Base-by-base conservation (phyloP, 2,797 vertebrate species). In the Oophaga sylvatica region DNA sequence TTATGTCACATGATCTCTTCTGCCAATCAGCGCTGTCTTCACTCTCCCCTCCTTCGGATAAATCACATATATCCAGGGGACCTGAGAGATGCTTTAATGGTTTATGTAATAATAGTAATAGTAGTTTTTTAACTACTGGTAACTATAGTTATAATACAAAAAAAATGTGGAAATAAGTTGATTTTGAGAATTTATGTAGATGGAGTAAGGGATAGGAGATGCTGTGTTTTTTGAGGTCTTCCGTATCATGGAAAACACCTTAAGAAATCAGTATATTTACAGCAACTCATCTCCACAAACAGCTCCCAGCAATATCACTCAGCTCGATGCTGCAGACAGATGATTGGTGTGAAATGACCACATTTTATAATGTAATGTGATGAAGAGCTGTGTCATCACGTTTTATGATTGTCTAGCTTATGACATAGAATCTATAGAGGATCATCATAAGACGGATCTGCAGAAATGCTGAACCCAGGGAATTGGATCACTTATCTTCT, bases 351-450 rank as follows among this genome's bases (percentile, higher is more conserved):
- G 60, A 62, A 62, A 45, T 81, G 35, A n/a, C 79, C 60, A 63
- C 45, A 62, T 41, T 41, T 65, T 45, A 65, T 62, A 41, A 20
- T 80, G 78, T 41, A 63, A 80, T 80, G 41, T 35, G 31, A 45
- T 41, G 17, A 35, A 80, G 59, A 80, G 78, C 78, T 35, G 31
- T 62, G 78, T 62, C 78, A 80, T 80, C 78, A 80, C 29, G 8
- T 80, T 62, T 62, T 63, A 63, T 80, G 57, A 62, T 62, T 63
- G 59, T 35, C 59, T 63, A 31, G 78, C 13, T 22, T n/a, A 75
- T 75, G 10, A 15, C 57, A 80, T 80, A 22, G 31, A 80, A 57
- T 60, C 56, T 59, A 59, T 80, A 80, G 19, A 60, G 53, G 31
- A 57, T 31, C 57, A 80, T 80, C 57, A 80, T 35, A 59, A 17